Base-by-base conservation (phyloP, 2,113 vertebrate genomes). In the Spheniscus mendiculus region DNA sequence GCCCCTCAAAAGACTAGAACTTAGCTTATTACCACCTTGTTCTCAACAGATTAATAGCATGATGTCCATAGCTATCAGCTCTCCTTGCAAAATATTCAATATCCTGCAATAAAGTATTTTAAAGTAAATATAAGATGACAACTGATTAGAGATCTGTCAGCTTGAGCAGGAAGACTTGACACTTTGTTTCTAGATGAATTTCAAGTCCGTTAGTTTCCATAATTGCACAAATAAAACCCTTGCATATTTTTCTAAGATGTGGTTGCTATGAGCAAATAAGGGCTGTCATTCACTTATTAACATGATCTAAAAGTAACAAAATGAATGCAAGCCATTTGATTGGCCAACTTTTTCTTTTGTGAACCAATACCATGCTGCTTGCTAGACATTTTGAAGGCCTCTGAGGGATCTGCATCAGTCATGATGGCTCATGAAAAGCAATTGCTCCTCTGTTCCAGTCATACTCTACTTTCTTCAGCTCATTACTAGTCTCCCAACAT, bases 121-220 rank as follows among this genome's bases (percentile, higher is more conserved):
- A 87, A 88, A 77, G 22, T 71, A 79, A 97, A 97, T 95, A 92
- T 27, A 56, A 97, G 23, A 74, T 95, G 94, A 97, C 87, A 97
- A 95, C 59, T 97, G 93, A 89, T 97, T 97, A 97, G 87, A 94
- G 80, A 87, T 90, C 45, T 97, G 95, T 92, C 92, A 95, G 45
- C n/a, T 91, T 93, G 87, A 97, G 94, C 69, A 82, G 50, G 52
- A 97, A 79, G 73, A 79, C 26, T 93, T 76, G 84, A 95, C 79
- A 84, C 89, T 80, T 94, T 91, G 34, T 95, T 96, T 96, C 91
- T 42, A 96, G 80, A 47, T 58, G 71, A 95, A 96, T 59, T 95
- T 97, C 59, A 82, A 79, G 58, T 96, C 50, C 2, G 30, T 95
- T 95, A 81, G n/a, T 93, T 97, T 97, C 44, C 9, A 72, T 96